Evolutionary conservation across 2,888 invertebrate genomes (phyloP).

Genomic region (Heliothis peltigera): DNA sequence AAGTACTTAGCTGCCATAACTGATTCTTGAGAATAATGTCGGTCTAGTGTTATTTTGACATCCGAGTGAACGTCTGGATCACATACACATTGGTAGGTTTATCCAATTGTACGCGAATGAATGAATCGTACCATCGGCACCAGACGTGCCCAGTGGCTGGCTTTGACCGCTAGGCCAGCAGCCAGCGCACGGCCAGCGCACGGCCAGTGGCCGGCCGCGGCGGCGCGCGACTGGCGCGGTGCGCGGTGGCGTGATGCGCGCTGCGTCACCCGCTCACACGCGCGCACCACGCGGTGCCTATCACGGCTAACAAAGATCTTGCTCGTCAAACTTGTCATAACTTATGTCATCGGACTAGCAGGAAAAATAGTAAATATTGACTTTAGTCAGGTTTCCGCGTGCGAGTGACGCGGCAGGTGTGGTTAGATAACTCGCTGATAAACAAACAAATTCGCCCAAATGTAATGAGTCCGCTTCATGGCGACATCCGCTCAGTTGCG

Average conservation of each 20-base stretch:
- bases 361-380: conserved; percentile 58
- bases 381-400: conserved; percentile 45
- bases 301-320: conserved; percentile 46
- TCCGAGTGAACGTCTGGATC: conserved; percentile 20
- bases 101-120: conserved; percentile 47
- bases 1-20: too few relatives aligned
- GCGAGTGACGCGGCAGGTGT: conserved; percentile 26
- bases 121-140: conserved; percentile 38
- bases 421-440: conserved; percentile 36
- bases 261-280: conserved; percentile 52
- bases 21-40: conserved; percentile 15
- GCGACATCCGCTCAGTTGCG: conserved; percentile 12
- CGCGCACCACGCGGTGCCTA: conserved; percentile 20
- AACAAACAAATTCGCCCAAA: conserved; percentile 38
- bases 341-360: conserved; percentile 58
- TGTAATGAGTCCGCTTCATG: conserved; percentile 23
- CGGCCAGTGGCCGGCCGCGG: not conserved
- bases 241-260: conserved; percentile 54
- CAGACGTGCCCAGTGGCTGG: conserved; percentile 5
- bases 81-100: conserved; percentile 44
- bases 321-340: conserved; percentile 47
- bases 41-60: conserved; percentile 15
- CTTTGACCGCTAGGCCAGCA: conserved; percentile 34
- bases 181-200: not conserved
- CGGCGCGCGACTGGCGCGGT: not conserved